Evolutionary conservation across 2,888 invertebrate species (phyloP).

Genomic region (Cantharis lateralis): DNA sequence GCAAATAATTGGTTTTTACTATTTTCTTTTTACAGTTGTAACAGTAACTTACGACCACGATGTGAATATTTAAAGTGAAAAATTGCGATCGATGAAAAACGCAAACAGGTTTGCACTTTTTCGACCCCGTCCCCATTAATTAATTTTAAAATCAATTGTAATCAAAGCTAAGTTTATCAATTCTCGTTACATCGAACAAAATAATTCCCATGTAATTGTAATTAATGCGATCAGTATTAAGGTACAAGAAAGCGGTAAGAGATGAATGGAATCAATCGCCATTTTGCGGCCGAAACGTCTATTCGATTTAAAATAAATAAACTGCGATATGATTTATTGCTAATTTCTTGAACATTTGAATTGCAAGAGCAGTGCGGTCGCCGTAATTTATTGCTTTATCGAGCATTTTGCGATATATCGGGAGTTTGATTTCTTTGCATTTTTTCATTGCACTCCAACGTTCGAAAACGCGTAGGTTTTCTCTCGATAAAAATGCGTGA

Average conservation of each 20-base stretch:
- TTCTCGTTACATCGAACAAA: neutral
- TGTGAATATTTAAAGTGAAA: neutral
- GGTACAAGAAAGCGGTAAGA: conserved; percentile 8
- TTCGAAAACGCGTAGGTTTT: neutral
- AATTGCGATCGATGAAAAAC: neutral
- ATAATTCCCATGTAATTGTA: conserved; percentile 19
- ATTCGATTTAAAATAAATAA: conserved; percentile 36
- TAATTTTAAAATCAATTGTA: neutral
- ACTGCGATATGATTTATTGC: conserved; percentile 34
- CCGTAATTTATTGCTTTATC: conserved; percentile 23
- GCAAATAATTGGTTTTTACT: neutral
- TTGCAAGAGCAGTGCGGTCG: conserved; percentile 18
- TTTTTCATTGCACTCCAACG: neutral
- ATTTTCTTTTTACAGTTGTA: neutral
- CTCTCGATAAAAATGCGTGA: neutral
- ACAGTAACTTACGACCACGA: neutral
- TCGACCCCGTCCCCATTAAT: neutral
- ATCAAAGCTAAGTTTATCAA: conserved; percentile 1
- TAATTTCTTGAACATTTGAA: conserved; percentile 30
- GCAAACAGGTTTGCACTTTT: neutral
- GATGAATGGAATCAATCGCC: conserved; percentile 28
- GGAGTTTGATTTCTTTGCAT: conserved; percentile 12
- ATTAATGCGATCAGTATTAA: conserved; percentile 9
- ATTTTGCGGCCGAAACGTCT: conserved; percentile 33
- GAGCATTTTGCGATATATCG: conserved; percentile 12